phyloP scores from a whole-genome alignment of 2,113 vertebrate genomes.

The Perca flavescens region DNA sequence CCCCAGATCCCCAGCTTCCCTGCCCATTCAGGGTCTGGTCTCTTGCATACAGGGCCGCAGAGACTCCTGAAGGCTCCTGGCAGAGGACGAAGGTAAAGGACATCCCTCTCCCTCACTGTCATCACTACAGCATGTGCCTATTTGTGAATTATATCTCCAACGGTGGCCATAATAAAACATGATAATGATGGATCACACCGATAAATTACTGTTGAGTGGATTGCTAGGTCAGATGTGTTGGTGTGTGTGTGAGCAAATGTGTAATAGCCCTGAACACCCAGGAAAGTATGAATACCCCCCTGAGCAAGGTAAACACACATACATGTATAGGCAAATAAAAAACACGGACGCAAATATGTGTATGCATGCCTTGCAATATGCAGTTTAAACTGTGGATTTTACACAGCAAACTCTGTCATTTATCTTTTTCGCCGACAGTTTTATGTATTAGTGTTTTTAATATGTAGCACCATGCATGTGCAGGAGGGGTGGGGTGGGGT shows the following conservation, averaged over 20 bases:
- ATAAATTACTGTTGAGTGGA: conserved; percentile 84
- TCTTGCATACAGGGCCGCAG: conserved; percentile 60
- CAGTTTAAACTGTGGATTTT: neutral
- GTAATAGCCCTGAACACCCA: conserved; percentile 57
- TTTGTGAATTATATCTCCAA: conserved; percentile 84
- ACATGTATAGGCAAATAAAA: conserved; percentile 31
- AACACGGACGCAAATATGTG: conserved; percentile 24
- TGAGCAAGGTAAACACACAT: conserved; percentile 50
- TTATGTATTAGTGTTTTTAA: neutral
- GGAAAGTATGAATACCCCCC: conserved; percentile 41
- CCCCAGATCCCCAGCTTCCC: conserved; percentile 58
- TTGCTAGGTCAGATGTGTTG: conserved; percentile 74
- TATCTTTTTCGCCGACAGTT: neutral
- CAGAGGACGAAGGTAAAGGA: conserved; percentile 84
- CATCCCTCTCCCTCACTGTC: conserved; percentile 81
- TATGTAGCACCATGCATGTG: too few relatives aligned
- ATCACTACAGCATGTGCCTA: conserved; percentile 70
- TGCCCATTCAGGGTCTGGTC: conserved; percentile 67
- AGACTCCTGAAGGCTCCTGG: conserved; percentile 72
- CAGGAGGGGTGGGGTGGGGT: too few relatives aligned
- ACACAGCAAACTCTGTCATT: neutral
- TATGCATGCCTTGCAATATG: neutral
- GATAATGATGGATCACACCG: conserved; percentile 85
- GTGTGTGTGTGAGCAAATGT: conserved; percentile 63
- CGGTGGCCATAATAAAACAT: conserved; percentile 84